phyloP scores from a whole-genome alignment of 2,113 vertebrate genomes.

The Brachypodius melanocephalos region DNA sequence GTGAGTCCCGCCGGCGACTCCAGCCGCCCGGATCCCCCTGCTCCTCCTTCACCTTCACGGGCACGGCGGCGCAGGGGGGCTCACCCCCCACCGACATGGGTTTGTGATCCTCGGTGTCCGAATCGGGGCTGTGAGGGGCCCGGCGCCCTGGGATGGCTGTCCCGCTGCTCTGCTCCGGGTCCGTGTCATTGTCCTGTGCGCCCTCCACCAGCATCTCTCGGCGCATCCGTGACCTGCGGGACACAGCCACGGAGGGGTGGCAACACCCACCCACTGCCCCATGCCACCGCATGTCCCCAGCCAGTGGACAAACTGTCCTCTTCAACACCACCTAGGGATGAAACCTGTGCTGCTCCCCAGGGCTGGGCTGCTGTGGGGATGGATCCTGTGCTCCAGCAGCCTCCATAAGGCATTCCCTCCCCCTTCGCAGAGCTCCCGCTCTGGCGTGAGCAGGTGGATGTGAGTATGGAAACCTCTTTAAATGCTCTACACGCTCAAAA shows the following conservation, averaged over 20 bases:
- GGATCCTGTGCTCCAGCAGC: not conserved
- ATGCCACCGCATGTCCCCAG: rapidly evolving
- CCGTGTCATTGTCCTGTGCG: slow-evolving; percentile 87
- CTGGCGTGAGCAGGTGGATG: rapidly evolving
- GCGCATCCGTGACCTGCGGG: slow-evolving; percentile 92
- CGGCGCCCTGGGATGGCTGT: slow-evolving; percentile 23
- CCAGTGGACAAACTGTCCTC: rapidly evolving
- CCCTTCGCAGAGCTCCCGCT: rapidly evolving
- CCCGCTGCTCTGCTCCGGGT: slow-evolving; percentile 78
- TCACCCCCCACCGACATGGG: slow-evolving; percentile 35
- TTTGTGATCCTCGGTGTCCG: slow-evolving; percentile 84
- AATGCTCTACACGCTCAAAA: not conserved
- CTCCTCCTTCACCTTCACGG: slow-evolving; percentile 84
- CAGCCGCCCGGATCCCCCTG: slow-evolving; percentile 60
- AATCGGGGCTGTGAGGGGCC: slow-evolving; percentile 76
- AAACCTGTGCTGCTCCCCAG: rapidly evolving
- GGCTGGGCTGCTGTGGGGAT: not conserved
- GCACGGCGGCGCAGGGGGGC: slow-evolving; percentile 24
- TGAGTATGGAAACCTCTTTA: not conserved
- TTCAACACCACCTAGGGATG: not conserved
- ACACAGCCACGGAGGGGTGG: not conserved
- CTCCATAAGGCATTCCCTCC: not conserved
- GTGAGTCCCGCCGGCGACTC: slow-evolving; percentile 18
- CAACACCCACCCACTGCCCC: rapidly evolving
- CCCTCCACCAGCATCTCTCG: slow-evolving; percentile 94